Conservation (phyloP, 2,113 vertebrate species). For the Oryzias curvinotus region DNA sequence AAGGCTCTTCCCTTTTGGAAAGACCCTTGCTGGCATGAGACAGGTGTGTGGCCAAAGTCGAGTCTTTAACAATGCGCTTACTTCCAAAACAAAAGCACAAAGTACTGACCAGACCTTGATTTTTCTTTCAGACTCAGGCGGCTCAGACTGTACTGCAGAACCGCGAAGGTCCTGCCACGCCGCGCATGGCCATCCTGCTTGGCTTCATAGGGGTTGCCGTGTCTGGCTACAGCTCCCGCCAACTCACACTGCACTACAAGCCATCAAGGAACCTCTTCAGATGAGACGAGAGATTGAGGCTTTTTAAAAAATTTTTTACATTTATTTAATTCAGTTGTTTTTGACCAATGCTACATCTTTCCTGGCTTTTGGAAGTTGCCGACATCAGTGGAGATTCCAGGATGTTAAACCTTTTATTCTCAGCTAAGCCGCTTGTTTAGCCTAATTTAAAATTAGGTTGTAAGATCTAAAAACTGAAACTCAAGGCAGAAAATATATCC, state of each 20-base stretch:
- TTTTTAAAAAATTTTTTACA: not conserved
- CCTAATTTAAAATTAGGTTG: too few species aligned
- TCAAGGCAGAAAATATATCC: not conserved
- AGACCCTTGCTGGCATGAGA: constrained; percentile 41
- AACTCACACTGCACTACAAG: constrained; percentile 79
- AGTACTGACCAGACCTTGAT: constrained; percentile 2
- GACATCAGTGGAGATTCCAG: too few species aligned
- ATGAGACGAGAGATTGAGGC: constrained; percentile 36
- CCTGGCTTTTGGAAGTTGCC: not conserved
- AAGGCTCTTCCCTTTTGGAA: constrained; percentile 36
- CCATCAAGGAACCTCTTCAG: constrained; percentile 66
- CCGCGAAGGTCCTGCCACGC: constrained; percentile 67
- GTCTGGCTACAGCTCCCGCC: constrained; percentile 83
- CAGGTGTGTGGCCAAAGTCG: constrained; percentile 28
- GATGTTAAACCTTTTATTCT: too few species aligned
- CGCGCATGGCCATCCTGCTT: constrained; percentile 76
- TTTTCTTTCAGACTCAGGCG: constrained; percentile 79
- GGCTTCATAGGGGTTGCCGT: constrained; percentile 80
- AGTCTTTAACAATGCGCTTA: constrained; percentile 24
- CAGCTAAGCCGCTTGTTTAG: too few species aligned
- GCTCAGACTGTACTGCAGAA: constrained; percentile 71
- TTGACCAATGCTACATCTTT: constrained; percentile 1
- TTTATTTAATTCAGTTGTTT: not conserved
- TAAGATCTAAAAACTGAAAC: too few species aligned
- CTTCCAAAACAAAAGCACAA: constrained; percentile 18